Percentiles rank a stretch among this genome's conserved stretches.
Evolutionary conservation across 2,113 vertebrate species (phyloP).

Genomic region (Notiomystis cincta): DNA sequence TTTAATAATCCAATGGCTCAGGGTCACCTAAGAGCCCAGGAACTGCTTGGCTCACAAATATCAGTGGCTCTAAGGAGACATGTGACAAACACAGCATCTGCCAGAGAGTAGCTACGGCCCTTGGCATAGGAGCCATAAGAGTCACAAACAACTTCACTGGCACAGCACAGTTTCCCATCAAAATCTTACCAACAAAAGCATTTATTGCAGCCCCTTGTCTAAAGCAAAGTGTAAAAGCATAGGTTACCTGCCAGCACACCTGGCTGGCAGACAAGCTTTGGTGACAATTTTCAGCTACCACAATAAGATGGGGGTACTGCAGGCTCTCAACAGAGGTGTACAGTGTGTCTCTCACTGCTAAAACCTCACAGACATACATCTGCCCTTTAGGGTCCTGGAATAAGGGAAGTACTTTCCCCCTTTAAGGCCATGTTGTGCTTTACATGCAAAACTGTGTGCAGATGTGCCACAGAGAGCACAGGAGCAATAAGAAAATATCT

Average conservation of each 20-base stretch:
- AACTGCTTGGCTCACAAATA: slow-evolving; percentile 3
- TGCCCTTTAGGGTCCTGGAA: neutral
- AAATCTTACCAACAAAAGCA: neutral
- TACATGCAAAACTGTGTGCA: neutral
- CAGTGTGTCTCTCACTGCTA: neutral
- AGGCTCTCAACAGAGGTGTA: neutral
- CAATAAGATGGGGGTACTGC: neutral
- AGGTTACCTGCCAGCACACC: neutral
- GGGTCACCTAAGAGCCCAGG: slow-evolving; percentile 5
- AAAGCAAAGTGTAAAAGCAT: neutral
- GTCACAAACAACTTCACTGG: neutral
- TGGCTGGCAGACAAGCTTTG: neutral
- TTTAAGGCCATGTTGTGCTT: neutral
- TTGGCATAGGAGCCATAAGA: neutral
- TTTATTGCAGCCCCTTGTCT: neutral
- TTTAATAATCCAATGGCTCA: slow-evolving; percentile 4
- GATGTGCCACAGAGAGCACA: neutral
- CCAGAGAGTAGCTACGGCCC: neutral
- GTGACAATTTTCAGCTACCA: neutral
- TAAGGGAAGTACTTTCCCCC: neutral
- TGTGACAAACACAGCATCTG: neutral
- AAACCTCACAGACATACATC: neutral
- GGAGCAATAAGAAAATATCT: neutral
- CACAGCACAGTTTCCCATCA: neutral
- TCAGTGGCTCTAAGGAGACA: neutral